Conservation (phyloP, 2,888 invertebrate genomes). For the Caenorhabditis japonica region DNA sequence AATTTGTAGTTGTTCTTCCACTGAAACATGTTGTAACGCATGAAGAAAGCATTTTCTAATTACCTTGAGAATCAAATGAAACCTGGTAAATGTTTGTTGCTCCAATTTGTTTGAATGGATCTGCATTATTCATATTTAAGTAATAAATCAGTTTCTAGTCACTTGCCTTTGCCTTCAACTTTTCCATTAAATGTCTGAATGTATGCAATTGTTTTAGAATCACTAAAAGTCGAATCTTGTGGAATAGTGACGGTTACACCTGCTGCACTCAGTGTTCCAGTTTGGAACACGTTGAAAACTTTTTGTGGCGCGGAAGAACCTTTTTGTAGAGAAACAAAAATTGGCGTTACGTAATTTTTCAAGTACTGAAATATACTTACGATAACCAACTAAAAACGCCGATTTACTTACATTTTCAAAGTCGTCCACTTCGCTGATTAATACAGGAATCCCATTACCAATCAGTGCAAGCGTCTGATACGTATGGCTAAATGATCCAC, state of each 20-base stretch:
- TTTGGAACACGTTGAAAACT: conserved; percentile 38
- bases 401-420: conserved; percentile 20
- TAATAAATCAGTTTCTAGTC: not conserved
- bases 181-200: conserved; percentile 29
- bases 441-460: conserved; percentile 35
- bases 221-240: conserved; percentile 11
- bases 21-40: not conserved
- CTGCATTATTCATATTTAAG: no score
- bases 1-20: not conserved
- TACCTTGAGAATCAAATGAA: not conserved
- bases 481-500: not conserved
- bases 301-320: conserved; percentile 4
- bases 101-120: no score
- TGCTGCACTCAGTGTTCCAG: not conserved
- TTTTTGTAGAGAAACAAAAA: conserved; percentile 22
- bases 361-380: conserved; percentile 49
- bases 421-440: not conserved
- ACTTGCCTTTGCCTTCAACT: not conserved
- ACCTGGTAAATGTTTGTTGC: conserved; percentile 5
- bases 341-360: conserved; percentile 13
- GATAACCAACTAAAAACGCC: no score
- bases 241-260: conserved; percentile 1
- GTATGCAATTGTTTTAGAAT: not conserved
- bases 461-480: conserved; percentile 11
- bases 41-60: no score